phyloP scores from a whole-genome alignment of 2,797 vertebrate species.

The Steatocranus sp. region DNA sequence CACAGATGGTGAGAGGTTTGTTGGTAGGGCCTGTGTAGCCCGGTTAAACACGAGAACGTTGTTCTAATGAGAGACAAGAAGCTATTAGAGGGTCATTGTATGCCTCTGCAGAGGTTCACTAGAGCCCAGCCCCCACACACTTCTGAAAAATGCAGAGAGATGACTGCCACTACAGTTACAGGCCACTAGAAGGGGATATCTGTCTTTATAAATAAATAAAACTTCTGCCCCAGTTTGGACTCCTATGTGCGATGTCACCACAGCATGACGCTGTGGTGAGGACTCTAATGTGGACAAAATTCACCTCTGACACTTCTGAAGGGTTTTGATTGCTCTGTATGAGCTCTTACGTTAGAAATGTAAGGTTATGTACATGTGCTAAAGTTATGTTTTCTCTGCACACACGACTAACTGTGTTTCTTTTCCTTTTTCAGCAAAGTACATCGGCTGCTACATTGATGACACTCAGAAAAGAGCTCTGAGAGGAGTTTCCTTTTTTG shows the following conservation, averaged over 20 bases:
- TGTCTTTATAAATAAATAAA: slow-evolving; percentile 71
- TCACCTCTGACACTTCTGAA: not conserved
- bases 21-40: slow-evolving; percentile 8
- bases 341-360: not conserved
- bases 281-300: not conserved
- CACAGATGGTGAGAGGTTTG: slow-evolving; percentile 65
- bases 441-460: slow-evolving; percentile 92
- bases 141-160: slow-evolving; percentile 44
- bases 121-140: slow-evolving; percentile 25
- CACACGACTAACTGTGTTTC: not conserved
- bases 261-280: not conserved
- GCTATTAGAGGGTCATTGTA: slow-evolving; percentile 5
- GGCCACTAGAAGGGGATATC: slow-evolving; percentile 72
- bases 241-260: slow-evolving; percentile 11
- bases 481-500: slow-evolving; percentile 92
- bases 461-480: slow-evolving; percentile 86
- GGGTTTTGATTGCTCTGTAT: not conserved
- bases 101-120: slow-evolving; percentile 37
- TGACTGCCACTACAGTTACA: slow-evolving; percentile 55
- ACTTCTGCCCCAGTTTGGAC: slow-evolving; percentile 55
- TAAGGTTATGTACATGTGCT: not conserved
- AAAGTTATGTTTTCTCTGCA: not conserved
- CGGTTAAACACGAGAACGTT: not conserved
- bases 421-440: slow-evolving; percentile 80
- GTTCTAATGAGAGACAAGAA: slow-evolving; percentile 24